phyloP scores from a whole-genome alignment of 2,888 invertebrate genomes.

The Lochmaea capreae region DNA sequence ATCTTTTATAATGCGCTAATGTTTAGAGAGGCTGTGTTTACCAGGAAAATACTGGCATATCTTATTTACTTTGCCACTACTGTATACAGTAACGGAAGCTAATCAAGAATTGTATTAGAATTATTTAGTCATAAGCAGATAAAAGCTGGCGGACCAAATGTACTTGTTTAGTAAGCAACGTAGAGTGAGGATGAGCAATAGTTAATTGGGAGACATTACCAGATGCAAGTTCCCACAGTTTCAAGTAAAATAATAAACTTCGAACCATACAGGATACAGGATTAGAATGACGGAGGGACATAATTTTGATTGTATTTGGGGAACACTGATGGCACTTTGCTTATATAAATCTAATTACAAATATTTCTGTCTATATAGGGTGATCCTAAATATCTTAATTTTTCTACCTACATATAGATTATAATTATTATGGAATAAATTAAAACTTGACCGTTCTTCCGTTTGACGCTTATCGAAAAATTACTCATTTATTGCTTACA shows the following conservation, averaged over 20 bases:
- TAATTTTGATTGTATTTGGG: constrained; percentile 45
- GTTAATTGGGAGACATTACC: constrained; percentile 49
- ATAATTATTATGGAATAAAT: no score
- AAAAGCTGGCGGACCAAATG: constrained; percentile 13
- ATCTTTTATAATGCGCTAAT: constrained; percentile 12
- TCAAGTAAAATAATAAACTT: constrained; percentile 56
- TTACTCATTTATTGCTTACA: constrained; percentile 36
- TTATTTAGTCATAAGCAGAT: constrained; percentile 24
- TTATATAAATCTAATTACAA: neutral
- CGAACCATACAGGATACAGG: no score
- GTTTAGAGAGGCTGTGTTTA: constrained; percentile 41
- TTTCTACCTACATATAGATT: no score
- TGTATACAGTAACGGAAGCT: constrained; percentile 8
- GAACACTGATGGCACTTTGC: constrained; percentile 15
- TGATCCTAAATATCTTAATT: no score
- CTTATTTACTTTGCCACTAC: constrained; percentile 46
- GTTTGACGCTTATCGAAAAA: no score
- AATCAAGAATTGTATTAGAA: constrained; percentile 16
- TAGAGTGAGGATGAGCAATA: constrained; percentile 38
- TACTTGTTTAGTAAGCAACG: neutral
- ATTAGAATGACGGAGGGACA: constrained; percentile 39
- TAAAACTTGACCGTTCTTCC: no score
- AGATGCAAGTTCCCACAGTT: constrained; percentile 59
- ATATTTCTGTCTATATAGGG: neutral
- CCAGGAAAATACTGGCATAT: constrained; percentile 54